phyloP scores from a whole-genome alignment of 2,113 vertebrate genomes.

The Struthidea cinerea region DNA sequence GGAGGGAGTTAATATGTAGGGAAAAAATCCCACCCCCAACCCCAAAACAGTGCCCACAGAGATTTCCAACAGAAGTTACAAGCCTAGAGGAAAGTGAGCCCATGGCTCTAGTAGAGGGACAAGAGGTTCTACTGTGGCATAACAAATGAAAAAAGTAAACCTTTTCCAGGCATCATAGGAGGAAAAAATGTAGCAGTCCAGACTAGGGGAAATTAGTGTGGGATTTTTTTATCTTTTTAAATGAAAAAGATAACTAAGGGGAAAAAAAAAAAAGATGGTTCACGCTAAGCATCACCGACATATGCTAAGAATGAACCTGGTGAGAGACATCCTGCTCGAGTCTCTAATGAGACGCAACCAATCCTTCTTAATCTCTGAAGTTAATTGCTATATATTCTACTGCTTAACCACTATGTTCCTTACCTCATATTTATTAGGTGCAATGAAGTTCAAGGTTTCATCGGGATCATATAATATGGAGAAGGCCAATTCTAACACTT shows the following conservation, averaged over 20 bases:
- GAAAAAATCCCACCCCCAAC: not conserved
- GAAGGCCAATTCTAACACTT: constrained; percentile 95
- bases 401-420: not conserved
- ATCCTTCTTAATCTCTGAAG: not conserved
- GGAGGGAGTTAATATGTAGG: not conserved
- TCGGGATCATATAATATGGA: constrained; percentile 96
- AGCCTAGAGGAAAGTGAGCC: not conserved
- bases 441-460: constrained; percentile 97
- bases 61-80: not conserved
- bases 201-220: not conserved
- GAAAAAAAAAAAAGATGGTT: not conserved
- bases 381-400: not conserved
- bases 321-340: not conserved
- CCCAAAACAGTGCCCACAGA: not conserved
- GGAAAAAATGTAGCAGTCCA: not conserved
- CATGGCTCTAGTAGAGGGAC: not conserved
- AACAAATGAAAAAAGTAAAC: not conserved
- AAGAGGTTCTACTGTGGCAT: not conserved
- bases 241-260: not conserved
- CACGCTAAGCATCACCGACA: not conserved
- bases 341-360: not conserved
- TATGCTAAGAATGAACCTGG: not conserved
- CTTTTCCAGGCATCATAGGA: not conserved
- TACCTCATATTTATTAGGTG: constrained; percentile 99
- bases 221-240: not conserved